Percentiles rank a stretch among this genome's conserved stretches.
These are phyloP conservation scores for Eclectus roratus DNA, from an alignment of 2,113 vertebrate species.

Conservation along the genomic window DNA sequence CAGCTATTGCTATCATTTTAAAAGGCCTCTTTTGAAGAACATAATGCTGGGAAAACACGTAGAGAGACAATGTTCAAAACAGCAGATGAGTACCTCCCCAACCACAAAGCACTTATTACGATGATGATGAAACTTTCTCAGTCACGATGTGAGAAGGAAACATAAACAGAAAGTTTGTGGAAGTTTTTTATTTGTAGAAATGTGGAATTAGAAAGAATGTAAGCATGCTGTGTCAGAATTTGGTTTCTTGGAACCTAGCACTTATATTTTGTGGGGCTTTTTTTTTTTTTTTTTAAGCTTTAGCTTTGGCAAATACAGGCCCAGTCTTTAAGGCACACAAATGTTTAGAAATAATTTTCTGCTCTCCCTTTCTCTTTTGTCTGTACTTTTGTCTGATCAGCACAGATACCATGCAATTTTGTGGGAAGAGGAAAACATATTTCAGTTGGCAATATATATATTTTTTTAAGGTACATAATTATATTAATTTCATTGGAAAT, in stretches of 20 bases:
- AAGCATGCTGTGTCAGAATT: neutral
- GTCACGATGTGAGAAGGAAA: neutral
- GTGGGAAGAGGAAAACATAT: fast-evolving
- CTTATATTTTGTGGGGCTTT: neutral
- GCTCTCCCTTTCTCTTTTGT: neutral
- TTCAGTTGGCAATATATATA: neutral
- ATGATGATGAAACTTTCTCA: neutral
- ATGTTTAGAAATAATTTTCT: neutral
- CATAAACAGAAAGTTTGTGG: neutral
- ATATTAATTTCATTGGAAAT: neutral
- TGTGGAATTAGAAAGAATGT: neutral
- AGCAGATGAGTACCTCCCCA: neutral
- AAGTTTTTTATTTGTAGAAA: neutral
- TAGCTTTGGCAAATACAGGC: neutral
- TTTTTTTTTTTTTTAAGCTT: neutral
- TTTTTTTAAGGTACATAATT: neutral
- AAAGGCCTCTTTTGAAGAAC: neutral
- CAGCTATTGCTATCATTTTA: neutral
- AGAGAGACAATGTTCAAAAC: neutral
- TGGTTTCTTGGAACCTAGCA: neutral
- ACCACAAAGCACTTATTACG: neutral
- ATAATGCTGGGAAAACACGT: neutral
- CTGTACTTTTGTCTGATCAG: neutral
- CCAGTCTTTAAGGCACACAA: neutral
- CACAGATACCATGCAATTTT: fast-evolving